These are phyloP conservation scores for Plectus sambesii DNA, from an alignment of 1,140 invertebrate species.

Conservation along the genomic window DNA sequence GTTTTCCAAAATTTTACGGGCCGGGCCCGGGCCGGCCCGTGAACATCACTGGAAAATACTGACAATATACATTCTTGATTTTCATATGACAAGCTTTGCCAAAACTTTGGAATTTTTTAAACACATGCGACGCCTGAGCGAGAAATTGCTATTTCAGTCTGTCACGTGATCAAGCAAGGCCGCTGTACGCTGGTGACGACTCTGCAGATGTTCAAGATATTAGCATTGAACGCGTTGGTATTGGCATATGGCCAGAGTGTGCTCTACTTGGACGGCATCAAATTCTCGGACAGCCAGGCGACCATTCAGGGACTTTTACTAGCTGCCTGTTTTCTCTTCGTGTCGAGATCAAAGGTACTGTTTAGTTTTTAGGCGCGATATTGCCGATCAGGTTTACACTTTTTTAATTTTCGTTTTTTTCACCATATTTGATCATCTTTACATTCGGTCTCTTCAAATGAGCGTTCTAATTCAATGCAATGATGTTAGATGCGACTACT, in stretches of 20 bases:
- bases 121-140: background rate
- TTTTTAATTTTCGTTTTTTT: constrained; percentile 11
- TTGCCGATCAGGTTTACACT: constrained; percentile 18
- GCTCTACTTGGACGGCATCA: constrained; percentile 91
- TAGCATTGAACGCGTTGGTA: constrained; percentile 94
- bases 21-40: too few relatives aligned
- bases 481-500: too few relatives aligned
- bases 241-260: constrained; percentile 97
- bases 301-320: constrained; percentile 79
- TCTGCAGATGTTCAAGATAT: constrained; percentile 99
- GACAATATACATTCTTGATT: constrained; percentile 1
- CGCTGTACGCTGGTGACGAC: constrained; percentile 96
- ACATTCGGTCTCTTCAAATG: constrained; percentile 12
- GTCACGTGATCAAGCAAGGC: constrained; percentile 97
- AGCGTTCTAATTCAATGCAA: constrained; percentile 2
- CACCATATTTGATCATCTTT: constrained; percentile 4
- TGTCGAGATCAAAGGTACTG: constrained; percentile 90
- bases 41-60: too few relatives aligned
- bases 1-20: too few relatives aligned
- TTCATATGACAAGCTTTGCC: constrained; percentile 3
- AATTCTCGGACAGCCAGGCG: constrained; percentile 91
- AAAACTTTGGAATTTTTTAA: constrained; percentile 6
- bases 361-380: constrained; percentile 8
- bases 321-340: constrained; percentile 92
- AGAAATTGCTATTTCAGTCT: constrained; percentile 57